Evolutionary conservation across 1,140 invertebrate genomes (phyloP).

Genomic region (Caenorhabditis remanei): DNA sequence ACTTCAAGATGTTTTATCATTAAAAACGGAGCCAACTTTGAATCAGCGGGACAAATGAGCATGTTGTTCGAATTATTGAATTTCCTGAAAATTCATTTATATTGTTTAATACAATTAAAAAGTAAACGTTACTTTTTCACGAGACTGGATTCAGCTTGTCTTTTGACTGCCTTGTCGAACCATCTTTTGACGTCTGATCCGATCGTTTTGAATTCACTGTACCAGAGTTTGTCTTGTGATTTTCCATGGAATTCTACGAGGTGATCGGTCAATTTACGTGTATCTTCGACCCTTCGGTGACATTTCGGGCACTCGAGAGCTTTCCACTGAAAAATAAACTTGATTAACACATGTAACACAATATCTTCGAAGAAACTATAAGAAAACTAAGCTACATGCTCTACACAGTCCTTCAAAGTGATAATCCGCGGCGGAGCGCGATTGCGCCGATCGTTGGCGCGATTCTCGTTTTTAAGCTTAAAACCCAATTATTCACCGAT

Average conservation of each 20-base stretch:
- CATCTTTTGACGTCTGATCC: neutral
- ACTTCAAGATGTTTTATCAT: conserved; percentile 29
- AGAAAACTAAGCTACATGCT: no score
- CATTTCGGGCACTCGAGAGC: conserved; percentile 27
- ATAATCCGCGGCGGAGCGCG: no score
- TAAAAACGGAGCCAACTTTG: conserved; percentile 2
- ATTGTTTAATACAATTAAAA: neutral
- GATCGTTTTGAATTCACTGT: neutral
- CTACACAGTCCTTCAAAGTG: no score
- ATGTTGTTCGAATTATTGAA: conserved; percentile 33
- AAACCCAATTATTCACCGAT: no score
- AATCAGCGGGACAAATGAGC: neutral
- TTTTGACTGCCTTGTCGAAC: neutral
- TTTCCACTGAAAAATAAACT: conserved; percentile 13
- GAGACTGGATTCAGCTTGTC: neutral
- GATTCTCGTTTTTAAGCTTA: no score
- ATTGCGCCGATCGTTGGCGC: no score
- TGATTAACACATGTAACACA: neutral
- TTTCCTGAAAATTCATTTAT: neutral
- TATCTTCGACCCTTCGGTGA: neutral
- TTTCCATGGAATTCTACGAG: neutral
- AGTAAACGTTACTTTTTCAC: neutral
- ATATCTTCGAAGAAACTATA: neutral
- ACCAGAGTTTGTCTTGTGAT: conserved; percentile 18
- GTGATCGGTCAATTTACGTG: neutral